These are phyloP conservation scores for Chloroceryle amazona DNA, from an alignment of 2,797 vertebrate genomes.

Conservation along the genomic window DNA sequence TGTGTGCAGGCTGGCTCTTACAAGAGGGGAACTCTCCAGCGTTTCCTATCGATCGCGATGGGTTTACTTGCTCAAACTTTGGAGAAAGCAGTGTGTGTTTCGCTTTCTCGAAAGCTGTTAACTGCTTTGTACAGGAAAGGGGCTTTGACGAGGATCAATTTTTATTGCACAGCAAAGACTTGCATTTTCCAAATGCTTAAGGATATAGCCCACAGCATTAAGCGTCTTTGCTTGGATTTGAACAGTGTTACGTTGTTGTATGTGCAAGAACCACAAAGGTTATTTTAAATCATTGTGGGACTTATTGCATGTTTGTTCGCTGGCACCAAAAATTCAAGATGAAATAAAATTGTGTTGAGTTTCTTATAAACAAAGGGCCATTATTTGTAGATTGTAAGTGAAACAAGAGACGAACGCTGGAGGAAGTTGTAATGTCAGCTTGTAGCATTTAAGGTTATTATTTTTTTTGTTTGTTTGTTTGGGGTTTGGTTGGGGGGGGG, in stretches of 20 bases:
- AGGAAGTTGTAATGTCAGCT: not conserved
- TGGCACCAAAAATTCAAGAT: slow-evolving; percentile 44
- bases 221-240: slow-evolving; percentile 59
- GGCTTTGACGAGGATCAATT: slow-evolving; percentile 49
- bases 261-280: slow-evolving; percentile 40
- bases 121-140: slow-evolving; percentile 7
- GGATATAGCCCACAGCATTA: slow-evolving; percentile 58
- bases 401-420: not conserved
- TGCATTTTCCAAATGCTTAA: slow-evolving; percentile 60
- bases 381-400: slow-evolving; percentile 27
- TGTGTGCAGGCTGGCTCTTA: not conserved
- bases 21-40: not conserved
- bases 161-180: slow-evolving; percentile 44
- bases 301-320: slow-evolving; percentile 45
- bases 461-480: not conserved
- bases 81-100: not conserved
- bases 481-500: not conserved
- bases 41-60: not conserved
- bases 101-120: not conserved
- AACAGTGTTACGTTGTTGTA: slow-evolving; percentile 53
- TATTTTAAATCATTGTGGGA: slow-evolving; percentile 37
- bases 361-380: slow-evolving; percentile 48
- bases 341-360: slow-evolving; percentile 27
- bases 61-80: slow-evolving; percentile 27
- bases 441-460: not conserved